Base-by-base conservation (phyloP, 1,140 invertebrate genomes). In the Himalopsyche phryganea region DNA sequence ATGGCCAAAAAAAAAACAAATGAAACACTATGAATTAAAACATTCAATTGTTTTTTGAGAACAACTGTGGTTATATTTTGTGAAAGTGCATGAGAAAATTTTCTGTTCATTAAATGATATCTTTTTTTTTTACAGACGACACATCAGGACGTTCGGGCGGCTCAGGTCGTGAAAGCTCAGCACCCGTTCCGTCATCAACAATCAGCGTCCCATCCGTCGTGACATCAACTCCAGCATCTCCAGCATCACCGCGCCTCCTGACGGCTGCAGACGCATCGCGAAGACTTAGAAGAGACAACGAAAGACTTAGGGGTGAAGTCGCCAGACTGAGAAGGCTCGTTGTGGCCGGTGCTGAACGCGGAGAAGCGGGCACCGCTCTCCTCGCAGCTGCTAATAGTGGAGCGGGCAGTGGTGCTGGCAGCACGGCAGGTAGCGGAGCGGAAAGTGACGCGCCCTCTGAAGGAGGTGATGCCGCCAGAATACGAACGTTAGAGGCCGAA, bases 261-360 rank as follows among this genome's bases (percentile, higher is more conserved):
- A 70, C 70, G 20, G 74, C 73, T 6, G 69, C 74, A 1, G 75
- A 77, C 65, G 65, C 77, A 35, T 74, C 81, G 0, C 74, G 82
- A 18, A 72, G 83, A 14, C 72, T 89, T 2, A 75, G 84, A 41
- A 65, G 81, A 32, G 83, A 87, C 64, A 87, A 89, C 63, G 83
- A 85, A 66, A 77, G 80, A 58, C 74, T 89, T 20, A 77, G 52
- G n/a, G 61, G 61, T 2, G 61, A 63, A 20, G 61, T 88, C 5
- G 83, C 84, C 1, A 76, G 84, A 66, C 75, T 88, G 18, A 75
- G 81, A 32, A 71, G 81, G 38, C 66, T 84, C 33, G 61, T 84
- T 48, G 75, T 84, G 17, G 80, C 78, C 20, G 82, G 81, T 0
- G 82, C 82, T n/a, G 80, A 81, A 32, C 70, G 81, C 1, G 80